Base-by-base conservation (phyloP, 2,113 vertebrate species). In the Gnathonemus longibarbis region DNA sequence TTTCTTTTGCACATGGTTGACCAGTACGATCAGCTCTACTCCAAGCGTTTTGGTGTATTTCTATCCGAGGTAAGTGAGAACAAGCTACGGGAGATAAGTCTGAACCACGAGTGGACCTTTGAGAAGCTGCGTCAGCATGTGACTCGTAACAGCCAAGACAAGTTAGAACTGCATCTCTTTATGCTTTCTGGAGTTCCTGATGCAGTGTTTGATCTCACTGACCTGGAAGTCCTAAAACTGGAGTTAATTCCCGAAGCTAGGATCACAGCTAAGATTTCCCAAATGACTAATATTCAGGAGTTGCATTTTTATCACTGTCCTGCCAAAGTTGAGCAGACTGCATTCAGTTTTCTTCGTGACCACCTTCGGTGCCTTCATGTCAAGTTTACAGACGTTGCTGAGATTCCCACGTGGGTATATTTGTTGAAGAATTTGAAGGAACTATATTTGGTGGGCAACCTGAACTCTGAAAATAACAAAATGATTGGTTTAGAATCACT, bases 1-100 rank as follows among this genome's bases (percentile, higher is more conserved):
- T 99, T 99, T 94, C 97, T 99, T 13, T 94, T 99, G 87, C 98
- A 99, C 93, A 99, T 99, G 98, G 98, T 99, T 6, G 98, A 99
- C 94, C 98, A 99, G 87, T 99, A 99, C 0, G 98, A 99, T 93
- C 97, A 99, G 90, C 95, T 99, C 42, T 98, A 99, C 90, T 99
- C 98, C 2, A 99, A 99, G 91, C 96, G 98, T 3, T 99, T 99
- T 1, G 98, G 97, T 0, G 97, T 99, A 91, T 99, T 99, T 91
- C 91, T 99, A 90, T 99, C 98, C 0, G 98, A 99, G 94, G 98
- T 99, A 45, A 99, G 98, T 45, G 98, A 99, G 92, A 99, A 99
- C 93, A 99, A 99, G 88, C 95, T 99, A 58, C 96, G 98, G 1
- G 98, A 98, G 91, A 99, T 99, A n/a, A 99, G 98, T 91, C 94